Evolutionary conservation across 1,140 invertebrate species (phyloP).

Genomic region (Calliphora vicina): DNA sequence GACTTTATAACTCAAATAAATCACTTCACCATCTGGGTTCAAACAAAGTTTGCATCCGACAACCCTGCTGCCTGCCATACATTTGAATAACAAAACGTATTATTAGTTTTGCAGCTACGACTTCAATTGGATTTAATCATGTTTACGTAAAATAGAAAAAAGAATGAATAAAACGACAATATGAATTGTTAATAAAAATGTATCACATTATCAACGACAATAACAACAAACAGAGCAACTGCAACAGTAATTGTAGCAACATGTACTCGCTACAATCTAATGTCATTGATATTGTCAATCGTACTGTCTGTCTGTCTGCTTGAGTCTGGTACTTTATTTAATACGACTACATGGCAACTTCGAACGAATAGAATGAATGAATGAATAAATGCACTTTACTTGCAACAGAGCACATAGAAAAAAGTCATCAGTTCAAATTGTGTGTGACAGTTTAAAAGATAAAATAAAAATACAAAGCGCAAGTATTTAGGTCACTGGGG

Average conservation of each 20-base stretch:
- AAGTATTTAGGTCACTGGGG: background rate
- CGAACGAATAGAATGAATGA: background rate
- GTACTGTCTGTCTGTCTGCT: background rate
- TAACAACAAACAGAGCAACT: background rate
- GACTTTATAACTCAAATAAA: background rate
- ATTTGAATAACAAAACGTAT: background rate
- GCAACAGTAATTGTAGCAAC: background rate
- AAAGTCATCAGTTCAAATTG: background rate
- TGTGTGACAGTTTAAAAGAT: background rate
- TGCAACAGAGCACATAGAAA: too few relatives aligned
- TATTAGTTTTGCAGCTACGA: background rate
- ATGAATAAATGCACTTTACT: background rate
- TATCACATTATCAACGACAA: background rate
- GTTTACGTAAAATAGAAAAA: background rate
- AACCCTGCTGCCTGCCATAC: background rate
- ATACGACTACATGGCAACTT: background rate
- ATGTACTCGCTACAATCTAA: background rate
- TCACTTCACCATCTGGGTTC: background rate
- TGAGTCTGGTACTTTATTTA: background rate
- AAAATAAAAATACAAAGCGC: background rate
- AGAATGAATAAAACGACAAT: background rate
- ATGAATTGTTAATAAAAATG: background rate
- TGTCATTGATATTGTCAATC: constrained; percentile 1
- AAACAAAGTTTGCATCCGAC: too few relatives aligned
- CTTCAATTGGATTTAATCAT: background rate